Conservation (phyloP, 2,113 vertebrate species). For the Microcebus tavaratra region DNA sequence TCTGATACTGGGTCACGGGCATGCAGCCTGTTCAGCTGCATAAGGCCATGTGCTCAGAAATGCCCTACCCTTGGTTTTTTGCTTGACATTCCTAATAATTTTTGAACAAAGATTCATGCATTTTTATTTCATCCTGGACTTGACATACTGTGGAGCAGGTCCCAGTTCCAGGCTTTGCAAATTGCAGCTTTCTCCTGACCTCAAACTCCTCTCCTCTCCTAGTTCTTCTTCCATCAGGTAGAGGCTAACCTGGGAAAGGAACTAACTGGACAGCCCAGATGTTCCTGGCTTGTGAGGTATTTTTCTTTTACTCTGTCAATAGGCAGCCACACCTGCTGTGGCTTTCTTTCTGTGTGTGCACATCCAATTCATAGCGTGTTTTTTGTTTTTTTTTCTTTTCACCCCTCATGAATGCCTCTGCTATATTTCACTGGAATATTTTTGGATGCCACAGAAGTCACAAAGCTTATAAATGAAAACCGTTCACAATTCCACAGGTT, state of each 20-base stretch:
- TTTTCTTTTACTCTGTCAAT: accelerated
- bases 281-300: accelerated
- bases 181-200: no score
- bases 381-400: background rate
- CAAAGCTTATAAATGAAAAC: background rate
- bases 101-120: background rate
- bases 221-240: background rate
- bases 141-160: accelerated
- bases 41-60: no score
- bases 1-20: no score
- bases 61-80: no score
- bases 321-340: background rate
- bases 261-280: accelerated
- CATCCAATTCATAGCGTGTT: accelerated
- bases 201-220: background rate
- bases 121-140: background rate
- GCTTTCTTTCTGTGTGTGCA: background rate
- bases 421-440: background rate
- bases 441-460: background rate
- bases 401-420: background rate
- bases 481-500: background rate
- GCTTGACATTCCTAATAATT: no score
- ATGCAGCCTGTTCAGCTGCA: no score
- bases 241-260: accelerated
- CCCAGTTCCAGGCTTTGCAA: background rate